A percentile compares a stretch with the other conserved stretches of the same genome.
Evolutionary conservation across 2,113 vertebrate genomes (phyloP).

Genomic region (Phylloscopus trochilus): DNA sequence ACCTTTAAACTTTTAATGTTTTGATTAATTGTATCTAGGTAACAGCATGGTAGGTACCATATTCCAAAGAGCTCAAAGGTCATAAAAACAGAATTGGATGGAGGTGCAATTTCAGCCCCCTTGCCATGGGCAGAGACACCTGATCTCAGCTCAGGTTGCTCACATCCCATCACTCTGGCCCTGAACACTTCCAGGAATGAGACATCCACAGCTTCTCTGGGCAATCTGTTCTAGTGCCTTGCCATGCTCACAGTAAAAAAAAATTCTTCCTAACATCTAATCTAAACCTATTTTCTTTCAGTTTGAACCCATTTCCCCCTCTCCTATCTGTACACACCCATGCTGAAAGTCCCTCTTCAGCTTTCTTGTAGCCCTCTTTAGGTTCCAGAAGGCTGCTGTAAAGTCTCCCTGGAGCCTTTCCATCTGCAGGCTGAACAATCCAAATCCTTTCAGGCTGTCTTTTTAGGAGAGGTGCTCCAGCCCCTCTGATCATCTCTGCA

Average conservation of each 20-base stretch:
- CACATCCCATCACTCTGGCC: not conserved
- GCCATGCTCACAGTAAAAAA: not conserved
- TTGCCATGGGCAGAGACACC: not conserved
- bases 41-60: not conserved
- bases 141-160: not conserved
- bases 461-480: not conserved
- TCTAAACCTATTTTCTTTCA: not conserved
- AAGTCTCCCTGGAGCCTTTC: not conserved
- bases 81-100: not conserved
- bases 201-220: not conserved
- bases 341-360: accelerated
- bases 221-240: not conserved
- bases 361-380: not conserved
- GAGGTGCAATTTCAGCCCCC: not conserved
- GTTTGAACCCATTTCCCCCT: not conserved
- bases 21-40: not conserved
- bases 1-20: not conserved
- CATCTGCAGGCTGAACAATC: not conserved
- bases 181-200: not conserved
- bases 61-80: not conserved
- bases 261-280: not conserved
- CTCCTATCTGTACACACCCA: not conserved
- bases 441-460: not conserved
- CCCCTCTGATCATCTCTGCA: not conserved
- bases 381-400: not conserved